These are phyloP conservation scores for Suillia variegata DNA, from an alignment of 2,888 invertebrate species.

Conservation along the genomic window DNA sequence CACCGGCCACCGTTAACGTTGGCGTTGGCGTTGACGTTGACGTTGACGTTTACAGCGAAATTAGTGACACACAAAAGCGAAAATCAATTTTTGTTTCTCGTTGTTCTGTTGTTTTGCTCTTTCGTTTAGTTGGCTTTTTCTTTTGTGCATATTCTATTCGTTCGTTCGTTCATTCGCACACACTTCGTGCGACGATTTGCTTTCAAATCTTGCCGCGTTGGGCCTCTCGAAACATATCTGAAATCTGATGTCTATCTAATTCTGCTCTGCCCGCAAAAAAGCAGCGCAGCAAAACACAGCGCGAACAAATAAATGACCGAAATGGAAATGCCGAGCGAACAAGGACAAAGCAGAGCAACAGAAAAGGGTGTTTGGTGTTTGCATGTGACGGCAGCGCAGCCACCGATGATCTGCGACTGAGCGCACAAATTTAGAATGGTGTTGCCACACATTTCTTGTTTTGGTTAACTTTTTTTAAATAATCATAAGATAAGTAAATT, in stretches of 20 bases:
- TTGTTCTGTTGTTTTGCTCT: neutral
- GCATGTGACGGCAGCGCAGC: no score
- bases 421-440: no score
- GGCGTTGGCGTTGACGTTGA: neutral
- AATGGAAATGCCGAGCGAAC: neutral
- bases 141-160: neutral
- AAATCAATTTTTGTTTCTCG: neutral
- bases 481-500: no score
- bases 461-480: no score
- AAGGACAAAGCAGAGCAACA: no score
- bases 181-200: neutral
- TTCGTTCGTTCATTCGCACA: neutral
- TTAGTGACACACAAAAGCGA: conserved; percentile 1
- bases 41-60: neutral
- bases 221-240: neutral
- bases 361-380: no score
- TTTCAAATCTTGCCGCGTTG: neutral
- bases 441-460: no score
- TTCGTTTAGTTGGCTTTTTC: neutral
- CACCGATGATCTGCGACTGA: no score
- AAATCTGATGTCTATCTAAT: conserved; percentile 3
- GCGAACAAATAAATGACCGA: neutral
- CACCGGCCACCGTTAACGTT: neutral
- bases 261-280: neutral
- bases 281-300: neutral